phyloP scores from a whole-genome alignment of 2,888 invertebrate genomes.

The Amblyjoppa fuscipennis region DNA sequence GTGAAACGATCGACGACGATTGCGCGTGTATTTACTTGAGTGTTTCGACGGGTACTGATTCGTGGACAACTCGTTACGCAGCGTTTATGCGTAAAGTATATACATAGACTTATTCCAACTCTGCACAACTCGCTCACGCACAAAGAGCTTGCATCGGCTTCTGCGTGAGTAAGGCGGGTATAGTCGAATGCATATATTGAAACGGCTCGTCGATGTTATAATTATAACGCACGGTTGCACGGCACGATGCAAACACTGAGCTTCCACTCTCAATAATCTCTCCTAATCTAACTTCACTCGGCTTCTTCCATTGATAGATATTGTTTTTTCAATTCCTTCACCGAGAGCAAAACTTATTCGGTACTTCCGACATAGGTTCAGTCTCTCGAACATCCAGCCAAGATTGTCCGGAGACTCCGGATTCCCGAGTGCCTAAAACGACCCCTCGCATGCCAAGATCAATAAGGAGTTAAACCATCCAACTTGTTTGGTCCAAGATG shows the following conservation, averaged over 20 bases:
- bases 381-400: neutral
- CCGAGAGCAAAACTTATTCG: neutral
- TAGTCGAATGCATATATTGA: neutral
- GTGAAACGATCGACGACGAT: slow-evolving; percentile 46
- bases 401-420: slow-evolving; percentile 3
- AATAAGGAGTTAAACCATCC: neutral
- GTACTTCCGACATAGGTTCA: slow-evolving; percentile 7
- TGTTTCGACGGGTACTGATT: slow-evolving; percentile 76
- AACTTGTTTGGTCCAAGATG: neutral
- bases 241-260: slow-evolving; percentile 10
- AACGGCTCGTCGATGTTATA: slow-evolving; percentile 7
- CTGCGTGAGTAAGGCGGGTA: neutral
- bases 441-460: neutral
- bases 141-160: slow-evolving; percentile 56
- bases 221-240: slow-evolving; percentile 12
- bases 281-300: slow-evolving; percentile 8
- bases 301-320: neutral
- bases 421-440: neutral
- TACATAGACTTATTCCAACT: slow-evolving; percentile 37
- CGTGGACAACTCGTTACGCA: slow-evolving; percentile 72
- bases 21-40: slow-evolving; percentile 74
- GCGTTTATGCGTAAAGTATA: slow-evolving; percentile 68
- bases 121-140: slow-evolving; percentile 41
- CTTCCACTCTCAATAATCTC: slow-evolving; percentile 9
- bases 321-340: neutral